These are phyloP conservation scores for rabbit (Oryctolagus cuniculus) DNA, from an alignment of 2,113 vertebrate genomes.

Conservation along the genomic window DNA sequence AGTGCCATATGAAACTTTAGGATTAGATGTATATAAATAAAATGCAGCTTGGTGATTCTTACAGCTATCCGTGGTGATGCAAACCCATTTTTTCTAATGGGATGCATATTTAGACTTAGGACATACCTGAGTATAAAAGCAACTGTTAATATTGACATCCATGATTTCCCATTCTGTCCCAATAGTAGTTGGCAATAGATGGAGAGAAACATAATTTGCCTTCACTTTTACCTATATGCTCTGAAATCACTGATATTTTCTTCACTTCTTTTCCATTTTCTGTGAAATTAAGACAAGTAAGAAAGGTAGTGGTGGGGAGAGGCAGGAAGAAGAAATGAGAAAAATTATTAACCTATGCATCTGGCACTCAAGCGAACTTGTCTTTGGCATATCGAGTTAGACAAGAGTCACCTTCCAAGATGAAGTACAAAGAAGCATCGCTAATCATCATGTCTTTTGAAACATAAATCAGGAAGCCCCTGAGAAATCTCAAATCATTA, in stretches of 20 bases:
- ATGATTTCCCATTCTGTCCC: not conserved
- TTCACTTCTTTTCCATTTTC: not conserved
- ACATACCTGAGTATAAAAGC: not conserved
- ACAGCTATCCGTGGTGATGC: not conserved
- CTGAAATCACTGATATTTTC: not conserved
- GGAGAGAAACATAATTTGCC: not conserved
- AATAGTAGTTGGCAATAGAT: not conserved
- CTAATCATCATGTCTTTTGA: constrained; percentile 61
- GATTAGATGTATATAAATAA: not conserved
- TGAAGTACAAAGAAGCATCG: not conserved
- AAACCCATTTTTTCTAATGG: not conserved
- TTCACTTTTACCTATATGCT: not conserved
- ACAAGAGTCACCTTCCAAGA: constrained; percentile 58
- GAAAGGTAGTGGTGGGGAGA: not conserved
- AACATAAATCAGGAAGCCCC: constrained; percentile 58
- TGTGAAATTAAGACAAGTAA: not conserved
- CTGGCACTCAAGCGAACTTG: not conserved
- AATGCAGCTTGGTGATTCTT: not conserved
- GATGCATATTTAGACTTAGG: not conserved
- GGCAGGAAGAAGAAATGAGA: not conserved
- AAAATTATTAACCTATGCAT: not conserved
- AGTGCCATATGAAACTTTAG: not conserved
- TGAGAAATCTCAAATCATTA: constrained; percentile 57
- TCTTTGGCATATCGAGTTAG: not conserved
- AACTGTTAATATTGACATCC: not conserved